These are phyloP conservation scores for Archips xylosteana DNA, from an alignment of 2,888 invertebrate genomes.

Conservation along the genomic window DNA sequence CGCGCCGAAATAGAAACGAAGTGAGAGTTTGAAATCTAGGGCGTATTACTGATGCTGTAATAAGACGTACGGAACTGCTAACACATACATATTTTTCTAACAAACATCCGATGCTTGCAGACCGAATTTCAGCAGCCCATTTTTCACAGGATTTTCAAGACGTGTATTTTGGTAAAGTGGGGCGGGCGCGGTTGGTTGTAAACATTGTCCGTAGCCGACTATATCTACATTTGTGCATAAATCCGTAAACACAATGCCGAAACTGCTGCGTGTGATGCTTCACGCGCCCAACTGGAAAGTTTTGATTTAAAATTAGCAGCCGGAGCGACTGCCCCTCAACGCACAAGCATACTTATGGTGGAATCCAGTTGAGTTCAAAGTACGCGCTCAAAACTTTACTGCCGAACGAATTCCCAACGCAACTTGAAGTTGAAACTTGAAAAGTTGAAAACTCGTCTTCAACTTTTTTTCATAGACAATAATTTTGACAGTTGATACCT, in stretches of 20 bases:
- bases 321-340: constrained; percentile 23
- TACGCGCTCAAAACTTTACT: not conserved
- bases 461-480: not conserved
- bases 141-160: constrained; percentile 33
- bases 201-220: constrained; percentile 20
- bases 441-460: no score
- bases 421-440: no score
- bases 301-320: constrained; percentile 39
- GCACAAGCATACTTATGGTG: not conserved
- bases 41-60: constrained; percentile 30
- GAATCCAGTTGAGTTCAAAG: constrained; percentile 1
- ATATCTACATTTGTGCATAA: constrained; percentile 38
- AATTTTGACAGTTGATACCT: not conserved
- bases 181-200: constrained; percentile 22
- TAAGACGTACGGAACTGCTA: constrained; percentile 18
- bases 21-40: constrained; percentile 34
- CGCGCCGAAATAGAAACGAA: constrained; percentile 29
- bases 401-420: not conserved
- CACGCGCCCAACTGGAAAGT: constrained; percentile 19
- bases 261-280: constrained; percentile 16
- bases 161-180: constrained; percentile 40
- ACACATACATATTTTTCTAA: constrained; percentile 16
- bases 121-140: constrained; percentile 37
- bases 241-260: constrained; percentile 38
- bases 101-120: constrained; percentile 37